Evolutionary conservation across 2,797 vertebrate genomes (phyloP), one percentile per base, ranked within the genome.

Genomic region (Moxostoma hubbsi): DNA sequence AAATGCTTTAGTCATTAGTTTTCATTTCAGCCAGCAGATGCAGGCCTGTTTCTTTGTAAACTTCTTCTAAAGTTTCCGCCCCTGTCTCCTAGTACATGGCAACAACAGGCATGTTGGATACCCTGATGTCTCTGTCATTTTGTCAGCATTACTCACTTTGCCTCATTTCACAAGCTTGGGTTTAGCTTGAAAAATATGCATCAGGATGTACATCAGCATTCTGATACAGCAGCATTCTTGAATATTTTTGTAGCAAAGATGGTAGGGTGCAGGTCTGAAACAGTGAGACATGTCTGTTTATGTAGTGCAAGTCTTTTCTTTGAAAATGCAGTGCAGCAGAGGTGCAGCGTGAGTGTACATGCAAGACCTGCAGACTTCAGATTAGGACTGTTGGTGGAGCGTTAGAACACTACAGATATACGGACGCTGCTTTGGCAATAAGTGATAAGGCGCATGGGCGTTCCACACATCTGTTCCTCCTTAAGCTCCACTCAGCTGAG

Each of bases 381-480:
- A 79, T 81, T 79, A 63, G 70, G 45, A 16, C 63, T 63, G 64
- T 15, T 73, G 49, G 0, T 11, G 67, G 67, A 10, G 75, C 75
- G 12, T 69, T 11, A 84, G 18, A 64, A 65, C 16, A 10, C 13
- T 12, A 65, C 43, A 50, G 59, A 79, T 57, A 50, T 58, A 70
- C 6, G 11, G 45, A 64, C 36, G 73, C 70, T 84, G 80, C 18
- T 18, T 68, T 11, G 11, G n/a, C 72, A 81, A 49, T 80, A 83
- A 43, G 61, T 80, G 51, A 71, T 75, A 75, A 69, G 18, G n/a
- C 43, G 18, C 55, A 80, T 43, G 82, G 82, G 81, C 71, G 89
- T 85, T 89, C 83, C 86, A 84, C 91, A 84, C 91, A 92, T 93
- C 90, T 93, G 90, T 88, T 91, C 87, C 57, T 83, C 36, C 73